Percentiles rank a stretch among this genome's conserved stretches.
Conservation (phyloP, 2,113 vertebrate genomes). For the Embiotoca jacksoni region DNA sequence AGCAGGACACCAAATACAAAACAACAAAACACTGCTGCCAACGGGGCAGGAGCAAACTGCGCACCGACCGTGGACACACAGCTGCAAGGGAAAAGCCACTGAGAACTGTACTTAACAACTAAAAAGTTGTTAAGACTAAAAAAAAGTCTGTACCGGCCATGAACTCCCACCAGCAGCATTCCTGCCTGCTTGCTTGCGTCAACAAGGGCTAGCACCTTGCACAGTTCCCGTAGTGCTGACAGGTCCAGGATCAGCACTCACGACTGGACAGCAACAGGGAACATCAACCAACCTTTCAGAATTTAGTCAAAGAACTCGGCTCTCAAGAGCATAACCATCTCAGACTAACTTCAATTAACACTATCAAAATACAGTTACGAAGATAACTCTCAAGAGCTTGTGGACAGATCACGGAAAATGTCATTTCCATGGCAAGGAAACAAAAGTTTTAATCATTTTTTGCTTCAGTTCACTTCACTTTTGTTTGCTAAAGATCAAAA, state of each 20-base stretch:
- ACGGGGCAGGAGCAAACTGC: slow-evolving; percentile 15
- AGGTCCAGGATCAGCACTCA: slow-evolving; percentile 5
- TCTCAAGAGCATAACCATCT: too few species aligned
- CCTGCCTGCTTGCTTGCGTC: slow-evolving; percentile 28
- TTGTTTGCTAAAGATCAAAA: not conserved
- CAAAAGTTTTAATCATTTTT: not conserved
- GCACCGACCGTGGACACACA: slow-evolving; percentile 23
- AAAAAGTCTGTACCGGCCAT: slow-evolving; percentile 31
- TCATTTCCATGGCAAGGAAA: not conserved
- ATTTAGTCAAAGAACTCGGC: not conserved
- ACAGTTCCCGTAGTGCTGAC: slow-evolving; percentile 47
- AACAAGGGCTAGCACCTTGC: slow-evolving; percentile 32
- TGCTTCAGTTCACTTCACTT: not conserved
- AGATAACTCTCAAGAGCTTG: not conserved
- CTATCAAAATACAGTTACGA: not conserved
- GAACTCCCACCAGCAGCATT: slow-evolving; percentile 13
- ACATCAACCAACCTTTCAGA: slow-evolving; percentile 3
- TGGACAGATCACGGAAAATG: not conserved
- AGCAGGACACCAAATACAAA: slow-evolving; percentile 54
- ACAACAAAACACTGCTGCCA: slow-evolving; percentile 41
- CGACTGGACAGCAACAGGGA: slow-evolving; percentile 8
- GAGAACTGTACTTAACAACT: slow-evolving; percentile 12
- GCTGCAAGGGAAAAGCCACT: slow-evolving; percentile 1
- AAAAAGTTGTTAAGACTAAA: slow-evolving; percentile 37
- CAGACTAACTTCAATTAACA: not conserved